phyloP scores from a whole-genome alignment of 1,140 invertebrate genomes.

The Meloidogyne chitwoodi region DNA sequence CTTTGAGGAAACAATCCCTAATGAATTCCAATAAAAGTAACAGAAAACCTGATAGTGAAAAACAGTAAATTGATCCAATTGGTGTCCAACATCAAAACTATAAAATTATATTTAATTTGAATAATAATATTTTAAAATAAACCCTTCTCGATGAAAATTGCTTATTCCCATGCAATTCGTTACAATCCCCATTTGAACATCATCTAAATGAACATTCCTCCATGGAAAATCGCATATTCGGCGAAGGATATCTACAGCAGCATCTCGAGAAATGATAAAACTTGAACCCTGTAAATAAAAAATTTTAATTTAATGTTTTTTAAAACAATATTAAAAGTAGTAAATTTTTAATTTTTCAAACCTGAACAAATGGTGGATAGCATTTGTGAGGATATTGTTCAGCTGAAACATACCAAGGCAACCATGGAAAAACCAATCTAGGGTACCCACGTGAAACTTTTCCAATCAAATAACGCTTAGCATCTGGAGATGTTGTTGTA shows the following conservation, averaged over 20 bases:
- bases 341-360: constrained; percentile 12
- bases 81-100: constrained; percentile 17
- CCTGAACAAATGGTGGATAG: constrained; percentile 58
- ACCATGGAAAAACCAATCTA: constrained; percentile 54
- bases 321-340: neutral
- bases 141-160: constrained; percentile 50
- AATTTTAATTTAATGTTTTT: neutral
- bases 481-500: neutral
- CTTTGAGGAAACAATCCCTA: neutral
- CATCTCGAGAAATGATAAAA: constrained; percentile 46
- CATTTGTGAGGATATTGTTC: constrained; percentile 53
- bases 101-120: neutral
- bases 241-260: constrained; percentile 37
- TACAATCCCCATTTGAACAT: constrained; percentile 56
- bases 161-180: constrained; percentile 51
- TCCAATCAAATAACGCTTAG: constrained; percentile 43
- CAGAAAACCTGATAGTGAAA: constrained; percentile 53
- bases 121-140: neutral
- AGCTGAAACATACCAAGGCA: constrained; percentile 56
- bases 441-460: constrained; percentile 59
- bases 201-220: constrained; percentile 50
- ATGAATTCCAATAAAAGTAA: neutral
- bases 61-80: constrained; percentile 50
- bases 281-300: constrained; percentile 49
- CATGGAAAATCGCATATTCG: constrained; percentile 54